A percentile compares a stretch with the other conserved stretches of the same genome.
These are phyloP conservation scores for Lateolabrax maculatus DNA, from an alignment of 2,797 vertebrate genomes.

Conservation along the genomic window DNA sequence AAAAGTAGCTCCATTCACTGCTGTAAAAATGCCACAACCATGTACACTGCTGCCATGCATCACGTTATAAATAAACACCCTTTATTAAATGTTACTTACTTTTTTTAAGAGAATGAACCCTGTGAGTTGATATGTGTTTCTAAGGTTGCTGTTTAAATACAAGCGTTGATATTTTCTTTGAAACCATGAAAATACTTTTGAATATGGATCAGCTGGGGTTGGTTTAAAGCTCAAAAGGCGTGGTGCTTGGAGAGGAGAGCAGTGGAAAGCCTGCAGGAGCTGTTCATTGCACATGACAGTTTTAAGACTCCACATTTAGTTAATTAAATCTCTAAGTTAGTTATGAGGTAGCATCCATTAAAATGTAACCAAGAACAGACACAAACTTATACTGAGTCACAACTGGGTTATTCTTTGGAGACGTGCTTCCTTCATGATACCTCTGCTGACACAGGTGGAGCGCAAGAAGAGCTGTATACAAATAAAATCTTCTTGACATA, in stretches of 20 bases:
- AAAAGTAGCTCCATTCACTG: slow-evolving; percentile 1
- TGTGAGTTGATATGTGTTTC: slow-evolving; percentile 21
- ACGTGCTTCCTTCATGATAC: background rate
- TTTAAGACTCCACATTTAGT: slow-evolving; percentile 14
- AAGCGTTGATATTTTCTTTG: background rate
- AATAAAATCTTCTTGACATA: slow-evolving; percentile 10
- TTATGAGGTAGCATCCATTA: background rate
- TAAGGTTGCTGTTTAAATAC: slow-evolving; percentile 13
- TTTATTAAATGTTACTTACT: slow-evolving; percentile 7
- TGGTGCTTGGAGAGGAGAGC: background rate
- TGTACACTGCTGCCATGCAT: background rate
- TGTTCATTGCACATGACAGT: too few species aligned
- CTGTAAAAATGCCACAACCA: slow-evolving; percentile 15
- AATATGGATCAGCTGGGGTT: slow-evolving; percentile 15
- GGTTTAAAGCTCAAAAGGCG: background rate
- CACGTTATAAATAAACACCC: background rate
- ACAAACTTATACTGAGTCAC: background rate
- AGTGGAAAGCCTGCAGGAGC: too few species aligned
- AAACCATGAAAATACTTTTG: slow-evolving; percentile 1
- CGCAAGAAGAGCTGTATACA: background rate
- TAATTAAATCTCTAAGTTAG: slow-evolving; percentile 15
- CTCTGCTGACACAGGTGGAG: background rate
- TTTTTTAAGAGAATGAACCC: background rate
- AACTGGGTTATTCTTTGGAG: background rate
- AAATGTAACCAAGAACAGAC: slow-evolving; percentile 3